Evolutionary conservation across 2,888 invertebrate genomes (phyloP), one percentile per base, ranked within the genome.

Genomic region (Osmoderma eremita): DNA sequence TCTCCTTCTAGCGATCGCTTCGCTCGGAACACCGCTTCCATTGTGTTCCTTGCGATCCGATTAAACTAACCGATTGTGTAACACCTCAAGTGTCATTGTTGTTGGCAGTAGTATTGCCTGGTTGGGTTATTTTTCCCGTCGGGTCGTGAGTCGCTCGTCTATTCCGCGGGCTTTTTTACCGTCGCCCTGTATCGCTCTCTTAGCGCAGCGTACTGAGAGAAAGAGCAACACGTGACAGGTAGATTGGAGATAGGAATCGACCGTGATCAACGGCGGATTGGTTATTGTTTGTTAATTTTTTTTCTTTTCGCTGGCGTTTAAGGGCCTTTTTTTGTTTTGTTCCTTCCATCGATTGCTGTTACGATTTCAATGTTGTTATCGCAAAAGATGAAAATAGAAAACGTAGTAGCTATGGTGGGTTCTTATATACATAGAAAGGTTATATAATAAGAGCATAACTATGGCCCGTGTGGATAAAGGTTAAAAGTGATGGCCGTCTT

Each of bases 21-120:
- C 39, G 41, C 53, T 6, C 41, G 45, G 58, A 36, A 45, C 58
- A 61, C 13, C 45, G 41, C 45, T 30, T 61, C 58, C 45, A 61
- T 61, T 61, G 58, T 61, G 30, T 30, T 30, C 6, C 30, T 45
- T 61, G n/a, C 58, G 58, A 61, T 61, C 58, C 45, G 58, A 61
- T 61, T 61, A 61, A 48, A 61, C 45, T 61, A 61, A 61, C 58
- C 58, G 58, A 61, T 61, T 61, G 58, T 61, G 58, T 45, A 61
- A 61, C 58, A 61, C 58, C 58, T 61, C 58, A 61, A 61, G 58
- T 61, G 58, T 61, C 58, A 61, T 61, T 61, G 58, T 61, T 61
- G 58, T 45, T 61, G 58, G 58, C 58, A 61, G 58, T 45, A 45
- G 12, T 45, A 36, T 45, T 45, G 20, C 24, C 17, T 61, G 24